Conservation (phyloP, 1,140 invertebrate species). For the Lasioglossum baleicum region DNA sequence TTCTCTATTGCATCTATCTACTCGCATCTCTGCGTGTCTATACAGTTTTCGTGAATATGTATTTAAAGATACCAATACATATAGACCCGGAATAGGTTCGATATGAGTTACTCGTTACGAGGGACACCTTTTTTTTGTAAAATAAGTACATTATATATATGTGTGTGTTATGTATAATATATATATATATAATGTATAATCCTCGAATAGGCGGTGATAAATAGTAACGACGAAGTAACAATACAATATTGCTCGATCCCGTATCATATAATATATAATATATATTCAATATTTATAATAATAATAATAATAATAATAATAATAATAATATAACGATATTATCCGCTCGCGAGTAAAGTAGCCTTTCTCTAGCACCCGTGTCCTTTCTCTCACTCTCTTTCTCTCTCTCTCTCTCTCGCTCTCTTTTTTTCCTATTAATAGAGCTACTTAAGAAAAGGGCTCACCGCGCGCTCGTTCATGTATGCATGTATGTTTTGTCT, state of each 20-base stretch:
- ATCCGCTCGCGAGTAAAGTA: conserved; percentile 27
- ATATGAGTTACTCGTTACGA: conserved; percentile 52
- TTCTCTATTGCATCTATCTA: conserved; percentile 49
- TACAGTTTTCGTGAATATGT: conserved; percentile 53
- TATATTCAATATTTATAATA: conserved; percentile 48
- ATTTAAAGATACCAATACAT: conserved; percentile 53
- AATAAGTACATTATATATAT: conserved; percentile 47
- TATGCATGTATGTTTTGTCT: conserved; percentile 41
- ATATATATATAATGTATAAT: conserved; percentile 16
- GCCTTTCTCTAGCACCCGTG: conserved; percentile 17
- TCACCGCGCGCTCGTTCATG: conserved; percentile 35
- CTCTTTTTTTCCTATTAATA: neutral
- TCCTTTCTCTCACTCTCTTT: conserved; percentile 14
- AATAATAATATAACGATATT: conserved; percentile 59
- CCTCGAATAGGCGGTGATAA: conserved; percentile 60
- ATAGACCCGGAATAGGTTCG: conserved; percentile 39
- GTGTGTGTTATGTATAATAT: neutral
- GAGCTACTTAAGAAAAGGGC: conserved; percentile 50
- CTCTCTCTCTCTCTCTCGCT: conserved; percentile 13
- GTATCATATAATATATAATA: conserved; percentile 56
- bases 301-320: conserved; percentile 50
- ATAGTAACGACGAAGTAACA: conserved; percentile 60
- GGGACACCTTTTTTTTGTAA: conserved; percentile 39
- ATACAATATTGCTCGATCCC: conserved; percentile 63
- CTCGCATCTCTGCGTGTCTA: conserved; percentile 51